Evolutionary conservation across 2,797 vertebrate genomes (phyloP).

Genomic region (Threskiornis aethiopicus): DNA sequence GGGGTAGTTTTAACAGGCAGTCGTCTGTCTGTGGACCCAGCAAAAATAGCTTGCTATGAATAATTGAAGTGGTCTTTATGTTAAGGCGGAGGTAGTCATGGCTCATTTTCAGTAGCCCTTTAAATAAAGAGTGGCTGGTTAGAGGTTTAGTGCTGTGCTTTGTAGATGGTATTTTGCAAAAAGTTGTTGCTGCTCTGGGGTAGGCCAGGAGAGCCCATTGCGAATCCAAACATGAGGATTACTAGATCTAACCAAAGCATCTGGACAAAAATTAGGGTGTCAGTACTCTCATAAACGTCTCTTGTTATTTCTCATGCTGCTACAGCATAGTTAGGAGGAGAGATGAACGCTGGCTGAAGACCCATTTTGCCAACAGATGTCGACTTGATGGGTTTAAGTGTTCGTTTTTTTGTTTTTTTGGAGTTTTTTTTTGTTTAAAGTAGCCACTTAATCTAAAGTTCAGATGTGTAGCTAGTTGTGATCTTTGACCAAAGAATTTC

Average conservation of each 20-base stretch:
- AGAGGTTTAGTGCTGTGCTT: background rate
- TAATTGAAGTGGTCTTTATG: rapidly evolving
- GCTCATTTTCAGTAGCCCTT: background rate
- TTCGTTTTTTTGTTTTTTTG: no score
- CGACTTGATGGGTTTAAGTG: background rate
- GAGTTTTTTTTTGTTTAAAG: background rate
- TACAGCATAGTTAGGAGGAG: background rate
- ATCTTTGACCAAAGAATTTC: background rate
- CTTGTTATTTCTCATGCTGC: background rate
- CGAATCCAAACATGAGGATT: background rate
- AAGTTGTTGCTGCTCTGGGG: no score
- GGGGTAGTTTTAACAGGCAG: background rate
- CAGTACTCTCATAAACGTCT: background rate
- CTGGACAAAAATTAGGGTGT: background rate
- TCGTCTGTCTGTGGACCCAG: background rate
- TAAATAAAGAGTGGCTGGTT: background rate
- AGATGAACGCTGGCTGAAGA: background rate
- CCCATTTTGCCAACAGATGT: background rate
- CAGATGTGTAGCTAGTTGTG: background rate
- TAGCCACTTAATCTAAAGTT: background rate
- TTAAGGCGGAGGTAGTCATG: background rate
- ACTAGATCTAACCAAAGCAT: background rate
- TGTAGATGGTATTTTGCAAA: background rate
- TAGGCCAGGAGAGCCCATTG: rapidly evolving
- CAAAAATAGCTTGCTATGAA: background rate